Conservation (phyloP, 2,888 invertebrate species). For the Phragmatobia fuliginosa region DNA sequence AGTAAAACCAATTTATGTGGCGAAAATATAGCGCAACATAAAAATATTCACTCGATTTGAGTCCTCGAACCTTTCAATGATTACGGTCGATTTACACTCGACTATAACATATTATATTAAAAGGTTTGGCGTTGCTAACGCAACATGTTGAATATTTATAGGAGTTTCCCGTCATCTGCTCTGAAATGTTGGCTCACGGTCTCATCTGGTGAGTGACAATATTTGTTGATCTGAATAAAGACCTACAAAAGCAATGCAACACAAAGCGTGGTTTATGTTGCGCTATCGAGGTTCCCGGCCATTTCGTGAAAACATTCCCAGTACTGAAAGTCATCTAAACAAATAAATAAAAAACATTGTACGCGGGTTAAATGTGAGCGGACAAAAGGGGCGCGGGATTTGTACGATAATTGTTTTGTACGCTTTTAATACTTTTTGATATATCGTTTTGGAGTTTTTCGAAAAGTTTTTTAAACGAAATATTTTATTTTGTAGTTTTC, state of each 20-base stretch:
- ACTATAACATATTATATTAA: neutral
- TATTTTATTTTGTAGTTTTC: neutral
- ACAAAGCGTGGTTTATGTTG: neutral
- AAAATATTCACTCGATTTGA: neutral
- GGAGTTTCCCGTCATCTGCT: neutral
- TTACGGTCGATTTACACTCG: neutral
- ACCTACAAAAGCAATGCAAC: neutral
- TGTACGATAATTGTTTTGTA: neutral
- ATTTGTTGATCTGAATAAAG: neutral
- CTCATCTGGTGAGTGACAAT: neutral
- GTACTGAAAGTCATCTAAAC: slow-evolving; percentile 3
- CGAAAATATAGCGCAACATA: neutral
- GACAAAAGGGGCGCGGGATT: neutral
- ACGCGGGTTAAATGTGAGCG: neutral
- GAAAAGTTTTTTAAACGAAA: neutral
- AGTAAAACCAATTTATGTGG: neutral
- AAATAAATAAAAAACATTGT: neutral
- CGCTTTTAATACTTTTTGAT: neutral
- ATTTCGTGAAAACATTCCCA: slow-evolving; percentile 1
- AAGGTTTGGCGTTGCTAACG: neutral
- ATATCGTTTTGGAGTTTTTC: neutral
- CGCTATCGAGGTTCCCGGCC: neutral
- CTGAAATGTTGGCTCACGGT: neutral
- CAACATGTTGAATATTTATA: neutral
- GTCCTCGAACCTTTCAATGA: neutral